Conservation (phyloP, 2,113 vertebrate genomes). For the Caranx ignobilis region DNA sequence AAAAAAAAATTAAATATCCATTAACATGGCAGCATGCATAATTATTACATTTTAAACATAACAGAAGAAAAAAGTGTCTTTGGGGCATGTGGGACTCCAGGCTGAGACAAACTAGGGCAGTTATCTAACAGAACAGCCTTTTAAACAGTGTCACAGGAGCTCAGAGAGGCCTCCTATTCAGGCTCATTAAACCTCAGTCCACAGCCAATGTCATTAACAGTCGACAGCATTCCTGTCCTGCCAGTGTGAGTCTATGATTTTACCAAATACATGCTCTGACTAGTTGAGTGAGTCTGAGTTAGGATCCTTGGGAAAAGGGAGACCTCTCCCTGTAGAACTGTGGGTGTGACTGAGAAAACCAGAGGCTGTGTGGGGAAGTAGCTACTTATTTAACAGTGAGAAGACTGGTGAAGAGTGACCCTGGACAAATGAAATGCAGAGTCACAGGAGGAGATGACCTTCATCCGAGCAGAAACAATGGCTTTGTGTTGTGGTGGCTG, state of each 20-base stretch:
- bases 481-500: background rate
- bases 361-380: background rate
- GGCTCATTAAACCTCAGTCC: constrained; percentile 37
- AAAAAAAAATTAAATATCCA: constrained; percentile 58
- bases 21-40: constrained; percentile 32
- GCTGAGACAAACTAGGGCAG: constrained; percentile 66
- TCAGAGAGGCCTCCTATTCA: constrained; percentile 42
- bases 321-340: background rate
- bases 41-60: constrained; percentile 60
- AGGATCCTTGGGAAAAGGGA: constrained; percentile 6
- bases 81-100: constrained; percentile 43
- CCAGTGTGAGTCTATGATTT: constrained; percentile 26
- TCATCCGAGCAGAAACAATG: constrained; percentile 14
- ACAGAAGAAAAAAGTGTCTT: constrained; percentile 30
- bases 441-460: background rate
- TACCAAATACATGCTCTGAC: constrained; percentile 60
- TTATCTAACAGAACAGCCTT: constrained; percentile 67
- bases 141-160: constrained; percentile 33
- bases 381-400: background rate
- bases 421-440: constrained; percentile 3
- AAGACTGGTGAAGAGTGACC: background rate
- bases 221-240: constrained; percentile 49
- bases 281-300: constrained; percentile 41
- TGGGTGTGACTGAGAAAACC: constrained; percentile 47
- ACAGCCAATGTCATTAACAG: constrained; percentile 35